Evolutionary conservation across 2,888 invertebrate species (phyloP), one percentile per base, ranked within the genome.

Genomic region (Lasioglossum malachurum): DNA sequence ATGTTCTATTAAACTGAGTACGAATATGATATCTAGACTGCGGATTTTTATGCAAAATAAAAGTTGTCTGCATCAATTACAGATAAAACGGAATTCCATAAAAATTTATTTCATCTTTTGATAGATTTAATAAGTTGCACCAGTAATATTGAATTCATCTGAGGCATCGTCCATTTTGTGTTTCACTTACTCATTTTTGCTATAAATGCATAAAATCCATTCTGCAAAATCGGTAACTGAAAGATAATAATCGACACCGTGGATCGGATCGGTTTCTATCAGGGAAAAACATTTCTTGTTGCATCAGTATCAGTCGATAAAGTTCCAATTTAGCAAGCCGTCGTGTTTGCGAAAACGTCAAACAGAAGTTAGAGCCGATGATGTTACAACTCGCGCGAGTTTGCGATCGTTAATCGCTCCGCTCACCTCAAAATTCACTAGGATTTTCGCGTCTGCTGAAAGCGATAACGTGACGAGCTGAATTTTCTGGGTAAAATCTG

Each of bases 301-400:
- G 44, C 23, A 60, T 67, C 49, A 4, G 8, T 23, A 67, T 60
- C 76, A 23, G 27, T 31, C 76, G 64, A 83, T 38, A 67, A 72
- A 64, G 35, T 83, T 53, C 7, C 5, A 78, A 78, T 19, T 31
- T 49, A 78, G 27, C n/a, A 75, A 10, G 12, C 60, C 78, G 69
- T 3, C 41, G 35, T 75, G 78, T 60, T 84, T 44, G 67, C 57
- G 41, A 60, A 38, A 31, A 5, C 71, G 31, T 44, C 27, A 27
- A 41, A 49, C 27, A 4, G 46, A 83, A 77, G 46, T 71, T 75
- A 69, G 71, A 75, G 60, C 35, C 75, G 46, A 76, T 72, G 67
- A 35, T 31, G 44, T 76, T 76, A 23, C 27, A 53, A 82, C 53
- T 49, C 31, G 27, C 4, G 44, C 19, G 57, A 84, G 73, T 77